phyloP scores from a whole-genome alignment of 2,797 vertebrate genomes.

The Adrianichthys oophorus region DNA sequence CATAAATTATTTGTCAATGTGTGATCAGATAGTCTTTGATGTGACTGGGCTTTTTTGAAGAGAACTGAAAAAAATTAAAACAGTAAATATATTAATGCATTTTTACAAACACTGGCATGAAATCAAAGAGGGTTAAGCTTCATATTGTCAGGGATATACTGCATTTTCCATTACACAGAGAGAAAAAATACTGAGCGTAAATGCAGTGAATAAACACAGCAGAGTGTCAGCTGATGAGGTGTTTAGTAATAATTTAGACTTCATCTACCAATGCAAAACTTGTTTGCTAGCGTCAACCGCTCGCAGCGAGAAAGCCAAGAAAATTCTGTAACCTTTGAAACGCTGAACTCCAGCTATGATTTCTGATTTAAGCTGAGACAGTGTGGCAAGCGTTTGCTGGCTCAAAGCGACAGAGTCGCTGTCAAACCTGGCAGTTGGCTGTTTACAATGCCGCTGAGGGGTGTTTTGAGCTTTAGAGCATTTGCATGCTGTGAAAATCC shows the following conservation, averaged over 20 bases:
- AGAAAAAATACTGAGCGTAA: conserved; percentile 64
- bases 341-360: conserved; percentile 11
- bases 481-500: conserved; percentile 53
- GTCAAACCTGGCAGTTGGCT: conserved; percentile 19
- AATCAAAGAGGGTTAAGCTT: too few species aligned
- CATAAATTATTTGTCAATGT: conserved; percentile 41
- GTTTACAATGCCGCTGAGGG: conserved; percentile 1
- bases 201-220: conserved; percentile 60
- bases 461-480: conserved; percentile 14
- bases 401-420: conserved; percentile 7
- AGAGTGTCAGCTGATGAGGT: conserved; percentile 47
- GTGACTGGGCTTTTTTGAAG: background rate
- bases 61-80: too few species aligned
- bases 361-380: conserved; percentile 19
- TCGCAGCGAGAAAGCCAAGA: conserved; percentile 16
- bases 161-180: too few species aligned
- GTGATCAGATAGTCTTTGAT: conserved; percentile 37
- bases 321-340: conserved; percentile 20
- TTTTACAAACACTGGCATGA: too few species aligned
- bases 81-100: too few species aligned
- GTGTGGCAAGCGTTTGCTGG: conserved; percentile 6
- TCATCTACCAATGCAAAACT: conserved; percentile 26
- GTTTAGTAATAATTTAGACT: conserved; percentile 51
- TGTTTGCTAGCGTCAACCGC: conserved; percentile 4
- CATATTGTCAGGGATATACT: too few species aligned